Evolutionary conservation across 2,888 invertebrate species (phyloP), one percentile per base, ranked within the genome.

Genomic region (Drosophila incognita): DNA sequence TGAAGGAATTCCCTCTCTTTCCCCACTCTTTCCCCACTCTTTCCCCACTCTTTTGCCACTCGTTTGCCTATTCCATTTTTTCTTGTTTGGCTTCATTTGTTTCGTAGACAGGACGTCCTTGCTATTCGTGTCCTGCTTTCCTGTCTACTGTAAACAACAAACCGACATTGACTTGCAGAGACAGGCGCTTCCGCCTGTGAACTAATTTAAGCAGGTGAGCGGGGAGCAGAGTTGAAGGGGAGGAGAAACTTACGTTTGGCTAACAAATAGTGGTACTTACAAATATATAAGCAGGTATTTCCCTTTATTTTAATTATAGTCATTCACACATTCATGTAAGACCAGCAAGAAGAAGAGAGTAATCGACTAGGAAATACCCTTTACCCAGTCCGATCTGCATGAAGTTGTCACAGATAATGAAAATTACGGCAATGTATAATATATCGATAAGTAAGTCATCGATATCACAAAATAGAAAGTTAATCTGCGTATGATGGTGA

Each of bases 141-240:
- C 46, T 46, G 46, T 46, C 46, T 15, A 24, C 15, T 15, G 46
- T 46, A 46, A 46, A 24, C 46, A 46, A 46, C 46, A 46, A 46
- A 46, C 46, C 27, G 49, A 27, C 49, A 49, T 49, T 49, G 49
- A 27, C 49, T 49, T 27, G 5, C 10, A 10, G 6, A 49, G 49
- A 49, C 27, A 27, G 49, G 10, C n/a, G 51, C 11, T 27, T 51
- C 51, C 51, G 46, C 46, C 21, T 46, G 0, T 21, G 15, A 46
- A 2, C 46, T 46, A 21, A 24, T 46, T 46, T 24, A 2, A 2
- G 15, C 15, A 7, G 46, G 7, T 15, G 21, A 4, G 1, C 8
- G 13, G 46, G 7, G 7, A 13, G 42, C 13, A 7, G 21, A 13
- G 13, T 6, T 4, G 7, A 7, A 13, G 13, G 4, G 13, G 2